Conservation (phyloP, 2,797 vertebrate genomes). For the Chromobotia macracanthus region DNA sequence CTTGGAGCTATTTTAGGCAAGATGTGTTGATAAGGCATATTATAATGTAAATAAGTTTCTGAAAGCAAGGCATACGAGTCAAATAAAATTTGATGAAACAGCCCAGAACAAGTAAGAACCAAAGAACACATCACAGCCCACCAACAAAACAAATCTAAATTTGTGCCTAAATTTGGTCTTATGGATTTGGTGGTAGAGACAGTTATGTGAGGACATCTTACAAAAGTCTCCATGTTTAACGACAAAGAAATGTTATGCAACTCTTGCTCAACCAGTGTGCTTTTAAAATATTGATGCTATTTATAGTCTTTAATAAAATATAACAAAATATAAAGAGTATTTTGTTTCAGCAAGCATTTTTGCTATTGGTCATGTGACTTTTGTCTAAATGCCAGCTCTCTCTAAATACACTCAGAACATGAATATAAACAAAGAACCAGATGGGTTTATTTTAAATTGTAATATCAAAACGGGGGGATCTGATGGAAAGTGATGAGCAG, state of each 20-base stretch:
- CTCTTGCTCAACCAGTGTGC: not conserved
- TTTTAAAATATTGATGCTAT: not conserved
- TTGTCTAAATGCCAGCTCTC: constrained; percentile 32
- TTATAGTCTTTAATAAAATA: not conserved
- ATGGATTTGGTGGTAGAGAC: not conserved
- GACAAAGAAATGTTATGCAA: not conserved
- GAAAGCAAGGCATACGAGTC: not conserved
- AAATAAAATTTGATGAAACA: no score
- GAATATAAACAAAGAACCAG: constrained; percentile 17
- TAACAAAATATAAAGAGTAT: not conserved
- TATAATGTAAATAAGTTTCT: not conserved
- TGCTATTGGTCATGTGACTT: constrained; percentile 13
- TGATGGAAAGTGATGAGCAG: no score
- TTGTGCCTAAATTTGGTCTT: no score
- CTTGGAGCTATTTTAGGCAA: not conserved
- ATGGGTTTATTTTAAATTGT: not conserved
- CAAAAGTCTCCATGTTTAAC: not conserved
- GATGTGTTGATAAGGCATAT: not conserved
- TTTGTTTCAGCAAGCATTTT: constrained; percentile 12
- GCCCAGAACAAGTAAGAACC: no score
- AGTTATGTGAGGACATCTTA: not conserved
- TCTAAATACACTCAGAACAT: constrained; percentile 4
- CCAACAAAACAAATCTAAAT: no score
- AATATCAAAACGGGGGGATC: no score
- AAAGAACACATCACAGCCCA: no score